Evolutionary conservation across 2,113 vertebrate genomes (phyloP).

Genomic region (Nothobranchius kuhntae): DNA sequence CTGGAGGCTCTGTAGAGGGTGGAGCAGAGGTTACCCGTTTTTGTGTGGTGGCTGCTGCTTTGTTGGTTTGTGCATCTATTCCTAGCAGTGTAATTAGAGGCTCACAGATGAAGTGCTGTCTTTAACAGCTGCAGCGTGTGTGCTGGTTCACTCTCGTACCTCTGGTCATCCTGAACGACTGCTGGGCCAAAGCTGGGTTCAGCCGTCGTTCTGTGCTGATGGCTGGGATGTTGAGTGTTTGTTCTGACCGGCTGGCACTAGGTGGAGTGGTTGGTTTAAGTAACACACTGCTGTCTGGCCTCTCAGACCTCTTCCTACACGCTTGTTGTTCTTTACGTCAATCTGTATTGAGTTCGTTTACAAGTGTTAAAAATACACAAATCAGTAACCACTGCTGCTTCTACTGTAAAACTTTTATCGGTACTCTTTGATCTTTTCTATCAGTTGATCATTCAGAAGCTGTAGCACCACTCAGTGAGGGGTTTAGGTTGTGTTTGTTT

Average conservation of each 20-base stretch:
- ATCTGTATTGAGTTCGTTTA: neutral
- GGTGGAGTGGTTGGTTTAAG: conserved; percentile 62
- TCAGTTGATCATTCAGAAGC: neutral
- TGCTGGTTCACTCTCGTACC: conserved; percentile 59
- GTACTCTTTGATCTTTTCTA: neutral
- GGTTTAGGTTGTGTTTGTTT: too few species aligned
- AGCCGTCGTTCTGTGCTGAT: conserved; percentile 39
- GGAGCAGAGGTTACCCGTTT: conserved; percentile 46
- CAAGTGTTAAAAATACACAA: neutral
- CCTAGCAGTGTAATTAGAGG: conserved; percentile 76
- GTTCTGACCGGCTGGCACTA: conserved; percentile 56
- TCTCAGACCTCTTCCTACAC: conserved; percentile 51
- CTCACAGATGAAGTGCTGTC: conserved; percentile 67
- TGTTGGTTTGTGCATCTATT: conserved; percentile 71
- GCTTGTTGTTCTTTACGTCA: conserved; percentile 42
- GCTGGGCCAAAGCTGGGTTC: too few species aligned
- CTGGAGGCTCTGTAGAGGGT: conserved; percentile 65
- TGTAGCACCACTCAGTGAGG: neutral
- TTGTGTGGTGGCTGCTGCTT: conserved; percentile 71
- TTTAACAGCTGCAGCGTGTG: conserved; percentile 71
- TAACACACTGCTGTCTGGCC: conserved; percentile 74
- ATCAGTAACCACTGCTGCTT: too few species aligned
- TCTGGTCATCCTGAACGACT: too few species aligned
- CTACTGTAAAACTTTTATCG: neutral
- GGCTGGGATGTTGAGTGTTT: conserved; percentile 39